Evolutionary conservation across 2,113 vertebrate species (phyloP), one percentile per base, ranked within the genome.

Genomic region (Poeciliopsis retropinna): DNA sequence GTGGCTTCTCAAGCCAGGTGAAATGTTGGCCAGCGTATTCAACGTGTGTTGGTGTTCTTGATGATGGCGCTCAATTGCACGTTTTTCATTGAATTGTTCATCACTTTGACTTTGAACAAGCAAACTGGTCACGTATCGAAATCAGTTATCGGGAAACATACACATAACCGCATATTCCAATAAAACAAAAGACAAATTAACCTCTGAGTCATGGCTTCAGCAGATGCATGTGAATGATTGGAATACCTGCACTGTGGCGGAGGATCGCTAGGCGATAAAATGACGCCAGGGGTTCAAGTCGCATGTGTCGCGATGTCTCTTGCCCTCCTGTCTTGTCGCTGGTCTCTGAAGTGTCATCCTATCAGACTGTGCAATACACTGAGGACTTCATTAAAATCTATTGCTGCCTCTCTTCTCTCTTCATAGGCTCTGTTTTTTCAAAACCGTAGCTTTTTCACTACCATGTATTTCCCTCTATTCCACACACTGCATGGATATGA

Each of bases 301-400:
- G 47, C 78, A 67, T 72, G 62, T 82, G 47, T 80, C 70, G 5
- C 31, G 25, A 22, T 29, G 73, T 51, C 30, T 29, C 27, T 11
- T 29, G 1, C 57, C 63, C 34, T 34, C 12, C 41, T 1, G 47
- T 67, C 60, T 27, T 75, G 65, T 61, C 22, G 25, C 11, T 34
- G 15, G 4, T 76, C 75, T 77, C 76, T 31, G 30, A 57, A 79
- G 78, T 75, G 80, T 79, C 78, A 79, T 78, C 78, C 76, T 41
- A 81, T 79, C 78, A 64, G 72, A 75, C 47, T 51, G 72, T 44
- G 37, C 1, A 12, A 74, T 41, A 32, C 61, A 31, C 75, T 60
- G 80, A 75, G 70, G 70, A 78, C 75, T 79, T 81, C 78, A 77
- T 85, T 85, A 81, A 70, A 82, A 66, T 67, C 63, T 29, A 69